Evolutionary conservation across 1,140 invertebrate genomes (phyloP), one percentile per base, ranked within the genome.

Genomic region (Mya arenaria): DNA sequence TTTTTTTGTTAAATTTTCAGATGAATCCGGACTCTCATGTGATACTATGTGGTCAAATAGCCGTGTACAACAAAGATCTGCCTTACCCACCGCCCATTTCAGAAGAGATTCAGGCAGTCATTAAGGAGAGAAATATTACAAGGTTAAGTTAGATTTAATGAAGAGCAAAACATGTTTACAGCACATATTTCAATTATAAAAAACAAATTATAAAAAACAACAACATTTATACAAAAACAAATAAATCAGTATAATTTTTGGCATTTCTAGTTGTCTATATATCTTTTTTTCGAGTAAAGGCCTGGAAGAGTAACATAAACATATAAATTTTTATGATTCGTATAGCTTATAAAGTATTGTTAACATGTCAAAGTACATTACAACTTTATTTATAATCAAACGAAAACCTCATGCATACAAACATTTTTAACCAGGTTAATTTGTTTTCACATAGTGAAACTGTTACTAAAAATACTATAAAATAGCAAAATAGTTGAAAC

Each of bases 21-120:
- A 92, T 92, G 90, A 87, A 84, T 41, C 63, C 68, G 28, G 63
- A 88, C 71, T 88, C 88, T 15, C 87, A 90, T 86, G 84, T 92
- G 19, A 87, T 92, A 65, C 83, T 92, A 41, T 92, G 91, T 89
- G 91, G 91, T 62, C 91, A 92, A 82, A 92, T 92, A 72, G 86
- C 91, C 19, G 77, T 86, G 17, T 92, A 92, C 81, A 92, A 91
- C 75, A 89, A 90, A 60, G 89, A 91, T 87, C 37, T 90, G 5
- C 88, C 89, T 2, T 92, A 92, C 58, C 91, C 91, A 19, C 91
- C 91, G n/a, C 89, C 89, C 13, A 79, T 92, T 62, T 77, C 89
- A 23, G 74, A 84, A 37, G 72, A 86, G n/a, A 84, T 86, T 23
- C 55, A 87, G 69, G 36, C 72, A 34, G 85, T 85, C 13, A 39